Evolutionary conservation across 2,888 invertebrate genomes (phyloP).

Genomic region (Psylliodes chrysocephalus): DNA sequence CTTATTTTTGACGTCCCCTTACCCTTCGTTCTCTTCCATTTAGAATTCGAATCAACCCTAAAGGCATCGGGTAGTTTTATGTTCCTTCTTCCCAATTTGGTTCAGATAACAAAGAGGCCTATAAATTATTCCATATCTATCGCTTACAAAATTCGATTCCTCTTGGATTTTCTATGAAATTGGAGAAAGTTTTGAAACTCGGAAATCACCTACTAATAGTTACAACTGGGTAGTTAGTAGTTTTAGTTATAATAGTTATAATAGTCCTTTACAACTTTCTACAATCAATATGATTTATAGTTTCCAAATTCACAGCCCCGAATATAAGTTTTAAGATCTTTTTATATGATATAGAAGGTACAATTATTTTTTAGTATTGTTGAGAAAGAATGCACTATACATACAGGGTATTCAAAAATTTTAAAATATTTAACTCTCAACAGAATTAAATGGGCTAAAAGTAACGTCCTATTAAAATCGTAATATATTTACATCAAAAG

Average conservation of each 20-base stretch:
- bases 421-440: no score
- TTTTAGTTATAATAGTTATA: not conserved
- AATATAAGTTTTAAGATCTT: no score
- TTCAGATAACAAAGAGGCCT: constrained; percentile 44
- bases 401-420: no score
- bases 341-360: no score
- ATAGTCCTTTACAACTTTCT: not conserved
- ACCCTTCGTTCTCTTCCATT: not conserved
- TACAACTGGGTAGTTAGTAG: constrained; percentile 23
- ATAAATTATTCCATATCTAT: constrained; percentile 44
- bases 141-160: constrained; percentile 38
- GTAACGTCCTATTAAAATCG: no score
- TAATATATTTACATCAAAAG: no score
- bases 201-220: not conserved
- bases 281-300: not conserved
- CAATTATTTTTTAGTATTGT: no score
- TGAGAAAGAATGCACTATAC: no score
- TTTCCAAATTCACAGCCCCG: not conserved
- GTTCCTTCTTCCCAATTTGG: constrained; percentile 43
- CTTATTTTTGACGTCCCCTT: not conserved
- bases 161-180: not conserved
- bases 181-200: not conserved
- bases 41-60: constrained; percentile 22
- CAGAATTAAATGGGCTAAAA: no score
- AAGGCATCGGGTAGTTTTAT: constrained; percentile 44